phyloP scores from a whole-genome alignment of 2,888 invertebrate genomes.

The Malthinus seriepunctatus region DNA sequence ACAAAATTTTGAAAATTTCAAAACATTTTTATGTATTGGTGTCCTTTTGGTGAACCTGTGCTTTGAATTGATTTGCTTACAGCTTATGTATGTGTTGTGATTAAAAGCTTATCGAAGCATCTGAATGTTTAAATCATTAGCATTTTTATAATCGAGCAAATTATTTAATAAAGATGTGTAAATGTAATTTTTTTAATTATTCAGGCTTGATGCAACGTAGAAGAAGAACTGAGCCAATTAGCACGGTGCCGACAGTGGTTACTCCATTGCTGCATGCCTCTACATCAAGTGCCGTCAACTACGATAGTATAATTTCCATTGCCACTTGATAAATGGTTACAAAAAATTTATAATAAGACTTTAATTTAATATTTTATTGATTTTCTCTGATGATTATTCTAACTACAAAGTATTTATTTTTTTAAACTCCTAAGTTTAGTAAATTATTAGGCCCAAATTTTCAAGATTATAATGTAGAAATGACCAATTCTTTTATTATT shows the following conservation, averaged over 20 bases:
- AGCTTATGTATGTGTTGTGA: no score
- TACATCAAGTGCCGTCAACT: conserved; percentile 46
- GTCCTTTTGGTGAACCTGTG: no score
- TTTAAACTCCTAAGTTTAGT: conserved; percentile 13
- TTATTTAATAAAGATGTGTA: no score
- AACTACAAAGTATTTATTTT: conserved; percentile 22
- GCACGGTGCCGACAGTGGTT: conserved; percentile 38
- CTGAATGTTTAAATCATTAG: no score
- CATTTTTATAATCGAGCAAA: no score
- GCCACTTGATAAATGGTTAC: not conserved
- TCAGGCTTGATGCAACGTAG: conserved; percentile 30
- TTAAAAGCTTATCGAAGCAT: no score
- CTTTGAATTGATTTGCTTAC: no score
- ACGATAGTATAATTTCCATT: conserved; percentile 50
- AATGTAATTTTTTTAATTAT: not conserved
- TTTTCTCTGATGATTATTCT: conserved; percentile 13
- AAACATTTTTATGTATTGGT: no score
- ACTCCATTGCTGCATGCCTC: conserved; percentile 51
- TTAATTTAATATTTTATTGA: conserved; percentile 3
- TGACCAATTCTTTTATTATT: not conserved
- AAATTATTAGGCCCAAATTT: not conserved
- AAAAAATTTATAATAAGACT: conserved; percentile 1
- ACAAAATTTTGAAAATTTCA: no score
- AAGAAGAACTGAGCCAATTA: conserved; percentile 4
- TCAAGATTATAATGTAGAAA: not conserved